Evolutionary conservation across 1,140 invertebrate genomes (phyloP).

Genomic region (Theocolax elegans): DNA sequence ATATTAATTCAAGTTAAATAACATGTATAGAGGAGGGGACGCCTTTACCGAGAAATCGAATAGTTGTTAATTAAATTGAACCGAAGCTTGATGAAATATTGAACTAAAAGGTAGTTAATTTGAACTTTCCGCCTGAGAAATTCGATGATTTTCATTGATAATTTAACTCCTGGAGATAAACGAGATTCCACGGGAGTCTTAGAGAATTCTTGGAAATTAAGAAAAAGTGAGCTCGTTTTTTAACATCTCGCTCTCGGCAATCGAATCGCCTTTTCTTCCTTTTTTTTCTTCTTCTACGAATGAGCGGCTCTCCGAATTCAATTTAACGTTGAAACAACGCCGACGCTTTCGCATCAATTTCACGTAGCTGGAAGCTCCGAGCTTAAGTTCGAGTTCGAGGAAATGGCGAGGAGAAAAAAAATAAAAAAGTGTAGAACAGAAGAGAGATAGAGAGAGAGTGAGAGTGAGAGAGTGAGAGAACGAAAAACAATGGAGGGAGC

Average conservation of each 20-base stretch:
- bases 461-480: neutral
- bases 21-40: no score
- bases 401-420: conserved; percentile 17
- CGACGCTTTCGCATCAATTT: conserved; percentile 20
- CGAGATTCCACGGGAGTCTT: neutral
- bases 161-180: neutral
- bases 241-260: conserved; percentile 1
- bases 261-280: neutral
- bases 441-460: neutral
- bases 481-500: neutral
- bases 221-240: conserved; percentile 27
- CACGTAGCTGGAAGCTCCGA: conserved; percentile 1
- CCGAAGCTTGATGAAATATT: no score
- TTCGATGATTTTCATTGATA: neutral
- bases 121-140: no score
- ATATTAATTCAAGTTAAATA: no score
- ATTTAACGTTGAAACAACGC: conserved; percentile 43
- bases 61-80: no score
- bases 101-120: no score
- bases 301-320: conserved; percentile 45
- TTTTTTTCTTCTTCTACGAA: conserved; percentile 37
- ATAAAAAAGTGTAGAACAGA: neutral
- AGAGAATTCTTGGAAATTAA: conserved; percentile 6
- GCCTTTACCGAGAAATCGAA: no score
- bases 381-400: neutral